A percentile compares a stretch with the other conserved stretches of the same genome.
Conservation (phyloP, 1,140 invertebrate species). For the Amphibalanus amphitrite region DNA sequence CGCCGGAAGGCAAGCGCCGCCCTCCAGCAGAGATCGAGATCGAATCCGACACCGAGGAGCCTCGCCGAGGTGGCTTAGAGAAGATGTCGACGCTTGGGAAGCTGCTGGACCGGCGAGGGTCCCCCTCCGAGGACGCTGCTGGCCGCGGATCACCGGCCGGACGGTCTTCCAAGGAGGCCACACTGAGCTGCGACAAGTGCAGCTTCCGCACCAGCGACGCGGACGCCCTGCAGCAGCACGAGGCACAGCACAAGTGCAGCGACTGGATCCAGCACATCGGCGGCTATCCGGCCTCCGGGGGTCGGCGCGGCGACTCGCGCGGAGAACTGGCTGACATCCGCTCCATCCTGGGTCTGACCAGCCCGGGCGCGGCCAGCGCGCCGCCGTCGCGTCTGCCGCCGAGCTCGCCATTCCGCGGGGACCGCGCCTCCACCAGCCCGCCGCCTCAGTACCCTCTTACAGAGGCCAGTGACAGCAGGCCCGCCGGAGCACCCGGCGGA, state of each 20-base stretch:
- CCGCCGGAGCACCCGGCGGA: not conserved
- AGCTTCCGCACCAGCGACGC: constrained; percentile 10
- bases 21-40: too few species aligned
- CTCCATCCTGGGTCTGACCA: not conserved
- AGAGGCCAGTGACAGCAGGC: not conserved
- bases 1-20: constrained; percentile 20
- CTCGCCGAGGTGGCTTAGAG: not conserved
- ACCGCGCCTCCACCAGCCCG: not conserved
- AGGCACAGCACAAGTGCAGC: not conserved
- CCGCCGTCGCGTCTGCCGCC: too few species aligned
- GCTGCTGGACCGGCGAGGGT: not conserved
- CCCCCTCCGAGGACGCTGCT: not conserved
- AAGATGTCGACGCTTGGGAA: not conserved
- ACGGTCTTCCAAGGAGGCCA: not conserved
- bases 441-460: constrained; percentile 19
- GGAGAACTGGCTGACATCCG: not conserved
- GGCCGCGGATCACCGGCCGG: not conserved
- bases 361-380: constrained; percentile 15
- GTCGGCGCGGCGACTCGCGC: not conserved
- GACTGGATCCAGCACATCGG: not conserved
- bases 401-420: too few species aligned
- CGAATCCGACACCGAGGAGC: too few species aligned
- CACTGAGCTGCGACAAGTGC: not conserved
- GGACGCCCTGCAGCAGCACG: constrained; percentile 4
- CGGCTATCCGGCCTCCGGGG: too few species aligned